Conservation (phyloP, 2,113 vertebrate genomes). For the Microcebus lehilahytsara region DNA sequence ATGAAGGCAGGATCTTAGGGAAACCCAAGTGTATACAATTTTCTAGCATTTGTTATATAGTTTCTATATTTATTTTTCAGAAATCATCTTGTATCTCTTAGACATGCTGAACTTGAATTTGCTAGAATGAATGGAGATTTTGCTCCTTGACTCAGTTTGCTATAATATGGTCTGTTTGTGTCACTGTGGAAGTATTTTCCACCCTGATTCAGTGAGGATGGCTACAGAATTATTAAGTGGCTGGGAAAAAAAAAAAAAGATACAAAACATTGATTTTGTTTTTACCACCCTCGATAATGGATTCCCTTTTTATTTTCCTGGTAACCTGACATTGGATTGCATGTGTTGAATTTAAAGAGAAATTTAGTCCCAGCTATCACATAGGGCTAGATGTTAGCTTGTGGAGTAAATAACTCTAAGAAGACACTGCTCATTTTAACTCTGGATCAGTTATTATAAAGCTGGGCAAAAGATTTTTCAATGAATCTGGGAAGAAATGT, state of each 20-base stretch:
- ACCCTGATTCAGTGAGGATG: background rate
- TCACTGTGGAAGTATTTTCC: background rate
- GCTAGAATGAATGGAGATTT: background rate
- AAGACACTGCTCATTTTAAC: background rate
- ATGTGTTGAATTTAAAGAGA: constrained; percentile 39
- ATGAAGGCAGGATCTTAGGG: background rate
- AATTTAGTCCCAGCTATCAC: background rate
- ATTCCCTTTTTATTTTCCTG: constrained; percentile 61
- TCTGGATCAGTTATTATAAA: constrained; percentile 42
- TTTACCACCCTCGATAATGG: constrained; percentile 39
- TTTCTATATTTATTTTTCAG: constrained; percentile 17
- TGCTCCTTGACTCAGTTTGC: constrained; percentile 1
- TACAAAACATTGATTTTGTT: constrained; percentile 62
- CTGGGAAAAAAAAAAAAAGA: background rate
- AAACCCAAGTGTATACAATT: background rate
- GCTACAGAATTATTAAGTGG: constrained; percentile 38
- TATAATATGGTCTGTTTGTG: background rate
- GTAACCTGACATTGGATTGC: constrained; percentile 6
- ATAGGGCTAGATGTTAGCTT: constrained; percentile 11
- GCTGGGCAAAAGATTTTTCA: constrained; percentile 13
- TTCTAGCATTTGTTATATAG: background rate
- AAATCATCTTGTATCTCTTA: background rate
- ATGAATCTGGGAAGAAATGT: constrained; percentile 7
- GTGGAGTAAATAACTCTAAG: constrained; percentile 48
- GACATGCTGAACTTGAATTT: background rate